Evolutionary conservation across 1,140 invertebrate species (phyloP), one percentile per base, ranked within the genome.

Genomic region (Trachymyrmex septentrionalis): DNA sequence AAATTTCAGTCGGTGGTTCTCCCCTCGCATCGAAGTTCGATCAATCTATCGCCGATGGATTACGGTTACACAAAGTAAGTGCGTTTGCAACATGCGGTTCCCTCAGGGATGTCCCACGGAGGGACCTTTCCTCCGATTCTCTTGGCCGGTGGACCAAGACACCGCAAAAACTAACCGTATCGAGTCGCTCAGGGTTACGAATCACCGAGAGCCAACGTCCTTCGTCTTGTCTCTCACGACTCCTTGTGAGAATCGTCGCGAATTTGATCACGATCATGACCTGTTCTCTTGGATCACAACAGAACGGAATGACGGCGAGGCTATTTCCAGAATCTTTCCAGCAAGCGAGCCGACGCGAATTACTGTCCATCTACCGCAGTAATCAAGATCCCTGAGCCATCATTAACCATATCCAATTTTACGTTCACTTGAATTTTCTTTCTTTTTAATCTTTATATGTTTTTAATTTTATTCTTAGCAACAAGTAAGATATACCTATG

Each of bases 101-200:
- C 57, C 59, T 64, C 73, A 71, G n/a, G 44, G 69, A 81, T 90
- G 86, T 92, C 89, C 84, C 91, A 90, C 88, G 88, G 80, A 81
- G 72, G 67, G 48, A 38, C 34, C 61, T 78, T 44, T 75, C 19
- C 27, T 50, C 44, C 55, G 67, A 76, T 69, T 61, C 63, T 64
- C 50, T 61, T 87, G 88, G 16, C 53, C 88, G 85, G 3, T 87
- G 89, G 82, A 93, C 87, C 90, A 88, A 80, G 73, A 92, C 92
- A 93, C 93, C 93, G 90, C 92, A 94, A 93, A 92, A 93, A 88
- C 86, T 87, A 61, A 92, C 85, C 85, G 75, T 91, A 91, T 86
- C 89, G 76, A 86, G 82, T 64, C 75, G 72, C 87, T 69, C 76
- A 61, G 73, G 50, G 77, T 86, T 89, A 86, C 53, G 76, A 84